Base-by-base conservation (phyloP, 2,888 invertebrate genomes). In the Mystacides longicornis region DNA sequence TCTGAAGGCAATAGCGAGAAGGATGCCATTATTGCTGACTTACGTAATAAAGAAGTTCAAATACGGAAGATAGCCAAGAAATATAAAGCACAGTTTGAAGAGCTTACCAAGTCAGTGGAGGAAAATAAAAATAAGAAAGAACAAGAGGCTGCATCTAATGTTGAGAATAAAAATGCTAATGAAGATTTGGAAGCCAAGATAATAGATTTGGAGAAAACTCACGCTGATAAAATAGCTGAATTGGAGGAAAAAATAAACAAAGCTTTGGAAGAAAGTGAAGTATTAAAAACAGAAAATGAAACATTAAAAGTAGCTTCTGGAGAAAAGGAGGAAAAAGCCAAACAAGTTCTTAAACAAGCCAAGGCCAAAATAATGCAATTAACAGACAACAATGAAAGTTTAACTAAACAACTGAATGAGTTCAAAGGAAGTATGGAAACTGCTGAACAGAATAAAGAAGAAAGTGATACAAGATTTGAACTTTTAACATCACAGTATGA, bases 61-160 rank as follows among this genome's bases (percentile, higher is more conserved):
- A 85, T 91, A 37, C 82, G 90, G 63, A 93, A 90, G 69, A 91
- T 96, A 62, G 96, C 94, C 4, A 89, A 93, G 65, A 93, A 93
- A 66, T 96, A 95, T 69, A 95, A 94, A 70, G 86, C 83, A 9
- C 89, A 88, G 63, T 92, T 81, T 67, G 88, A 89, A 67, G 91
- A 91, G 63, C 74, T 89, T 19, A 75, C 79, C 0, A 87, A 85
- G 67, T 78, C 81, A 16, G 72, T 81, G 19, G 84, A 85, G 61
- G 82, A 82, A 63, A 81, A 81, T 48, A 82, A 81, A 64, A 78
- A 77, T 60, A 80, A 75, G 62, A 70, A 70, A 52, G 83, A 80
- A 63, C 9, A 51, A 20, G 21, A 53, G 2, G 55, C 51, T 7
- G 79, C 71, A 1, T 81, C 81, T 62, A 71, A 71, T 2, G 78